These are phyloP conservation scores for Artemia sp. DNA, from an alignment of 2,888 invertebrate genomes.

Conservation along the genomic window DNA sequence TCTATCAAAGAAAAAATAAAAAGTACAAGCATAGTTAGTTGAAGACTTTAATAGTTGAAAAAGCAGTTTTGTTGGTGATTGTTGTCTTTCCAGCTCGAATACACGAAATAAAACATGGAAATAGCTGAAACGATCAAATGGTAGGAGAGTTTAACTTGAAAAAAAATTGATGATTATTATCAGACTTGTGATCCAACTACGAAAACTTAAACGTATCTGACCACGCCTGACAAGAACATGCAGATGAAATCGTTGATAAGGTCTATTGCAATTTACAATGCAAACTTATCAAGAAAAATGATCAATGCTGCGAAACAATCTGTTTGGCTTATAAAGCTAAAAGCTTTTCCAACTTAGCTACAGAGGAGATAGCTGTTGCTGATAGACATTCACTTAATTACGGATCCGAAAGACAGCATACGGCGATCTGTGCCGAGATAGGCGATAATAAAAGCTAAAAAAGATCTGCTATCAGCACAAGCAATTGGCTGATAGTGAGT, in stretches of 20 bases:
- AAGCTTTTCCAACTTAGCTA: conserved; percentile 14
- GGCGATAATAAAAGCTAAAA: conserved; percentile 14
- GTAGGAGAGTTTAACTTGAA: no score
- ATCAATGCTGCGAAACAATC: conserved; percentile 12
- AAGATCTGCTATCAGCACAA: conserved; percentile 5
- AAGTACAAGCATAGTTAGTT: no score
- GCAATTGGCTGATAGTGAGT: conserved; percentile 4
- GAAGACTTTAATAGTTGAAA: no score
- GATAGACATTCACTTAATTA: conserved; percentile 13
- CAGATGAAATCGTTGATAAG: conserved; percentile 11
- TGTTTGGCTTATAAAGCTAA: conserved; percentile 14
- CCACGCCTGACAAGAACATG: conserved; percentile 12
- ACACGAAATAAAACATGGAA: no score
- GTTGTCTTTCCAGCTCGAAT: no score
- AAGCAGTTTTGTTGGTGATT: no score
- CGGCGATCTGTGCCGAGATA: neutral
- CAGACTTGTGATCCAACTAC: no score
- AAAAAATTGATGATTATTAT: no score
- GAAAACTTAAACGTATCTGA: no score
- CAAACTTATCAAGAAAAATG: neutral
- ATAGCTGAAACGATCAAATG: no score
- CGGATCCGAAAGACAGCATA: conserved; percentile 9
- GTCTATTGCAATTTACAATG: conserved; percentile 10
- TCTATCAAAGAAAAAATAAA: no score
- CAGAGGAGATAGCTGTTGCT: neutral